These are phyloP conservation scores for Nibea coibor DNA, from an alignment of 2,113 vertebrate genomes.

Conservation along the genomic window DNA sequence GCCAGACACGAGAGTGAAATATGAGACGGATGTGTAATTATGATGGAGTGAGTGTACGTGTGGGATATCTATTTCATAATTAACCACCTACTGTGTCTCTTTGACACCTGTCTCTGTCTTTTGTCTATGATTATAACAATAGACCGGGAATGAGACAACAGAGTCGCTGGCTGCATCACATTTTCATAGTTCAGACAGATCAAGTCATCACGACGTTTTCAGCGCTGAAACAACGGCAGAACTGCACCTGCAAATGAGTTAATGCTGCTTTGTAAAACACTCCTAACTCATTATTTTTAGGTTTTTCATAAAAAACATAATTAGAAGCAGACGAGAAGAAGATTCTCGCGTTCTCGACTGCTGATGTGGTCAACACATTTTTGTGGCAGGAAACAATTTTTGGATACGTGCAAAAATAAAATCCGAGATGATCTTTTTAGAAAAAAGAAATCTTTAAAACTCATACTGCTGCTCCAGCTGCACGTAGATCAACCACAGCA, in stretches of 20 bases:
- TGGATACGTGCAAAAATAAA: not conserved
- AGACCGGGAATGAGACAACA: slow-evolving; percentile 17
- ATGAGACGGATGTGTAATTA: slow-evolving; percentile 59
- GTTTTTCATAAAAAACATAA: not conserved
- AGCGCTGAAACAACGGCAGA: not conserved
- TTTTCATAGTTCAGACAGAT: not conserved
- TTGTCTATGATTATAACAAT: slow-evolving; percentile 45
- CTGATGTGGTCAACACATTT: not conserved
- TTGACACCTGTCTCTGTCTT: slow-evolving; percentile 65
- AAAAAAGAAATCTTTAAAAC: not conserved
- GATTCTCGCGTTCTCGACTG: not conserved
- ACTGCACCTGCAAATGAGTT: not conserved
- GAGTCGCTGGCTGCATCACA: not conserved
- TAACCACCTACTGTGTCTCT: slow-evolving; percentile 58
- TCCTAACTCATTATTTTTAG: not conserved
- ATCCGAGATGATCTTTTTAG: not conserved
- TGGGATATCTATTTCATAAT: slow-evolving; percentile 68
- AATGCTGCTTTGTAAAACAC: not conserved
- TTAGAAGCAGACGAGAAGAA: not conserved
- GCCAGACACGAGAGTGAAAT: slow-evolving; percentile 45
- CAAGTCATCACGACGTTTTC: not conserved
- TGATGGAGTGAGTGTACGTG: slow-evolving; percentile 40
- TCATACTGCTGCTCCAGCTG: not conserved
- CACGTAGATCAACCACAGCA: not conserved
- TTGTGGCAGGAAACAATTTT: not conserved